A percentile compares a stretch with the other conserved stretches of the same genome.
Evolutionary conservation across 2,888 invertebrate species (phyloP).

Genomic region (Limnephilus lunatus): DNA sequence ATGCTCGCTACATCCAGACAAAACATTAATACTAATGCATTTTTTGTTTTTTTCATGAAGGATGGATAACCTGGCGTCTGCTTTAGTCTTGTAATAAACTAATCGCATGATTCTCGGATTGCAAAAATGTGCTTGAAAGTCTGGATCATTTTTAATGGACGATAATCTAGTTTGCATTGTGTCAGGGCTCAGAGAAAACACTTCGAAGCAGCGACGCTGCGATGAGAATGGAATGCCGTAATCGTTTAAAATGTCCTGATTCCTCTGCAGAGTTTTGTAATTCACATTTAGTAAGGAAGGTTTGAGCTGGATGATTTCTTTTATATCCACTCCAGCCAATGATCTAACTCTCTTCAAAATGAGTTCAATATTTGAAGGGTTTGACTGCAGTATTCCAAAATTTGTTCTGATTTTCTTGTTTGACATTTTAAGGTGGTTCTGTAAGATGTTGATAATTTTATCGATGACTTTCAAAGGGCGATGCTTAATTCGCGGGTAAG

Average conservation of each 20-base stretch:
- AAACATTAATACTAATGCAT: constrained; percentile 54
- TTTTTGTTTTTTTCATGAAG: constrained; percentile 52
- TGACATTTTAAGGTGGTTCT: constrained; percentile 72
- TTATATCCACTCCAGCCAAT: constrained; percentile 74
- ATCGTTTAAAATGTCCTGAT: constrained; percentile 71
- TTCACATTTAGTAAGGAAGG: constrained; percentile 73
- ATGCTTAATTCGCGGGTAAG: constrained; percentile 75
- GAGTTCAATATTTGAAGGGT: constrained; percentile 73
- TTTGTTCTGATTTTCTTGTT: constrained; percentile 73
- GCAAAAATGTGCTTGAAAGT: constrained; percentile 38
- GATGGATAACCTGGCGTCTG: constrained; percentile 44
- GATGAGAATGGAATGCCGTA: constrained; percentile 73
- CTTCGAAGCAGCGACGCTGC: constrained; percentile 74
- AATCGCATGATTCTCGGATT: constrained; percentile 57
- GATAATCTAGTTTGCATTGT: constrained; percentile 66
- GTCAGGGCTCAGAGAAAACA: constrained; percentile 72
- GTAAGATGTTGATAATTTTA: constrained; percentile 72
- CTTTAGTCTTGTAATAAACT: constrained; percentile 56
- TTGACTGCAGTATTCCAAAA: constrained; percentile 73
- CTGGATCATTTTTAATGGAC: constrained; percentile 43
- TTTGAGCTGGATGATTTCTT: constrained; percentile 73
- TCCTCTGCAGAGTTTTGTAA: constrained; percentile 70
- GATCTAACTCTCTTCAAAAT: constrained; percentile 71
- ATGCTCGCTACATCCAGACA: constrained; percentile 41
- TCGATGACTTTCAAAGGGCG: constrained; percentile 73